Evolutionary conservation across 2,797 vertebrate species (phyloP).

Genomic region (Leuciscus waleckii): DNA sequence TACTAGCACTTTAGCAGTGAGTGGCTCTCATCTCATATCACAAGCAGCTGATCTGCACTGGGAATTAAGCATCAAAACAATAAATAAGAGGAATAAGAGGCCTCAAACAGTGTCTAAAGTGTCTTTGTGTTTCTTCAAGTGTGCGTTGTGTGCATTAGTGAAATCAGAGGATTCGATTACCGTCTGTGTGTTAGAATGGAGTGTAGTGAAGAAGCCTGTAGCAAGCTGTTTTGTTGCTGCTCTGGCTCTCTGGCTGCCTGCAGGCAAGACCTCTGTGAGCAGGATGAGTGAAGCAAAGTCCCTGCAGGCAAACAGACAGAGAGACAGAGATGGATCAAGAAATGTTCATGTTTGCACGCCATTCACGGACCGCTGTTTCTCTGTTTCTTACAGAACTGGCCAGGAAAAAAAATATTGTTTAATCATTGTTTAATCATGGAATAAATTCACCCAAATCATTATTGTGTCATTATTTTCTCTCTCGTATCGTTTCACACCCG

Average conservation of each 20-base stretch:
- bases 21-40: background rate
- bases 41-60: conserved; percentile 23
- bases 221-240: conserved; percentile 45
- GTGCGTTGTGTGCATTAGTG: conserved; percentile 39
- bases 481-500: background rate
- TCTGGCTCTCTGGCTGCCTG: conserved; percentile 77
- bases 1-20: conserved; percentile 2
- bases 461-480: background rate
- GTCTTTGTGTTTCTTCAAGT: conserved; percentile 15
- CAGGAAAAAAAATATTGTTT: background rate
- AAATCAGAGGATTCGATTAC: conserved; percentile 41
- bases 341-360: conserved; percentile 45
- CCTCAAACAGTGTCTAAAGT: conserved; percentile 15
- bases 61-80: conserved; percentile 23
- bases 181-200: conserved; percentile 74
- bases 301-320: conserved; percentile 84
- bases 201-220: conserved; percentile 44
- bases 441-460: background rate
- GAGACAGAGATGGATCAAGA: conserved; percentile 76
- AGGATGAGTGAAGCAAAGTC: conserved; percentile 89
- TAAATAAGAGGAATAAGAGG: conserved; percentile 1
- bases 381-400: background rate
- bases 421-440: background rate
- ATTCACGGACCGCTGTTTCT: background rate
- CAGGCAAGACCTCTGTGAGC: conserved; percentile 86